Conservation (phyloP, 2,113 vertebrate genomes). For the Muntiacus reevesi region DNA sequence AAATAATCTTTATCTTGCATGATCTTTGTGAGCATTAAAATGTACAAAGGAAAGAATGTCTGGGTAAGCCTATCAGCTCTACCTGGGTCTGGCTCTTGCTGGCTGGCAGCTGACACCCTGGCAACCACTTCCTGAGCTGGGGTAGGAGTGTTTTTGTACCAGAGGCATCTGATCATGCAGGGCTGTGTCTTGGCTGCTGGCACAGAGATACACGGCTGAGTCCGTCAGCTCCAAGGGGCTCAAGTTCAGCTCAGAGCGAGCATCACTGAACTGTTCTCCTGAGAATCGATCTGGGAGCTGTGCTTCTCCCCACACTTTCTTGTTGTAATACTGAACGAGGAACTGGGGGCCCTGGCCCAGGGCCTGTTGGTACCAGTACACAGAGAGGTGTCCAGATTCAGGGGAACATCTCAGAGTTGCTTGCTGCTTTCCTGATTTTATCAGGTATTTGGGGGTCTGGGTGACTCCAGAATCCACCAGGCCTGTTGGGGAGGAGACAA, state of each 20-base stretch:
- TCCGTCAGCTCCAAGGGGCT: not conserved
- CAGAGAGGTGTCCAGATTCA: too few species aligned
- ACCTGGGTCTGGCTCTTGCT: not conserved
- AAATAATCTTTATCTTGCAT: not conserved
- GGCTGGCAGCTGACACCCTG: not conserved
- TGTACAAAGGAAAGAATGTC: not conserved
- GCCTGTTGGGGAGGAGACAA: not conserved
- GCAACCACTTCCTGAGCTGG: not conserved
- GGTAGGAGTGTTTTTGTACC: not conserved
- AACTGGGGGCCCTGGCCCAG: too few species aligned
- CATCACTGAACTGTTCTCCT: rapidly evolving
- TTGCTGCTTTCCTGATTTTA: too few species aligned
- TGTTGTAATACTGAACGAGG: too few species aligned
- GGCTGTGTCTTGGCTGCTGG: not conserved
- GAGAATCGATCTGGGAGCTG: not conserved
- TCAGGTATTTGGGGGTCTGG: too few species aligned
- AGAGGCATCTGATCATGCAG: not conserved
- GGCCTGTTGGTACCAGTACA: too few species aligned
- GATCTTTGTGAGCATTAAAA: not conserved
- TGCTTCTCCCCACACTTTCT: too few species aligned
- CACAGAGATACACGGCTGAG: not conserved
- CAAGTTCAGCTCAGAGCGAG: rapidly evolving
- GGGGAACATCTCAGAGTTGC: too few species aligned
- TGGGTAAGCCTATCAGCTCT: not conserved
- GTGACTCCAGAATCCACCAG: too few species aligned